Evolutionary conservation across 2,888 invertebrate genomes (phyloP).

Genomic region (Tenodera sinensis): DNA sequence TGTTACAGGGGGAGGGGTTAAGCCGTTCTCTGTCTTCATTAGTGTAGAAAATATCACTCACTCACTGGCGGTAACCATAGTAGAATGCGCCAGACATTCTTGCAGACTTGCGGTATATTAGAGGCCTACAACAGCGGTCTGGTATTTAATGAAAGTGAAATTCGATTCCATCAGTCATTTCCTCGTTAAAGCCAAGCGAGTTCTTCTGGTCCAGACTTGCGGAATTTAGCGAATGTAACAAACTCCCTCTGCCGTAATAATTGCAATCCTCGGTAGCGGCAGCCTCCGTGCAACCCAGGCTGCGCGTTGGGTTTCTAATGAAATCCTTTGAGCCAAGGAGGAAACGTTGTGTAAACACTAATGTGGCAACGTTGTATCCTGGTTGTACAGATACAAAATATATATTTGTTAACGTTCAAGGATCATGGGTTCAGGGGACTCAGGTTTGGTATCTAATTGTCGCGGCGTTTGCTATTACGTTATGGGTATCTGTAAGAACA

Average conservation of each 20-base stretch:
- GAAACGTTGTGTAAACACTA: background rate
- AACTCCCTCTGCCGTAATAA: background rate
- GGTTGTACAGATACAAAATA: no score
- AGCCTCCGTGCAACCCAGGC: background rate
- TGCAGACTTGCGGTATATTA: background rate
- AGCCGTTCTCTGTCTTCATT: background rate
- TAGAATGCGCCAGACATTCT: background rate
- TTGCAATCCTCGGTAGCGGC: background rate
- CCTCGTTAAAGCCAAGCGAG: background rate
- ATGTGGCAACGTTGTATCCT: background rate
- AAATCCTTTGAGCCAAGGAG: background rate
- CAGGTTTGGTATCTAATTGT: no score
- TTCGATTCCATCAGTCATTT: background rate
- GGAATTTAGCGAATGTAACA: background rate
- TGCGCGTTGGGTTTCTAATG: background rate
- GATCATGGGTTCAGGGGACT: no score
- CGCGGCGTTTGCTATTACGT: no score
- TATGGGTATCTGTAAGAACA: no score
- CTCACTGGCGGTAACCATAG: background rate
- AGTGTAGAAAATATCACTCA: background rate
- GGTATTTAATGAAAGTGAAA: background rate
- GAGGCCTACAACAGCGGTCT: background rate
- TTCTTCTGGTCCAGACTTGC: background rate
- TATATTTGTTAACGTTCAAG: no score
- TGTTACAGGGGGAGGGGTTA: background rate